Evolutionary conservation across 2,113 vertebrate species (phyloP).

Genomic region (Microtus montanus): DNA sequence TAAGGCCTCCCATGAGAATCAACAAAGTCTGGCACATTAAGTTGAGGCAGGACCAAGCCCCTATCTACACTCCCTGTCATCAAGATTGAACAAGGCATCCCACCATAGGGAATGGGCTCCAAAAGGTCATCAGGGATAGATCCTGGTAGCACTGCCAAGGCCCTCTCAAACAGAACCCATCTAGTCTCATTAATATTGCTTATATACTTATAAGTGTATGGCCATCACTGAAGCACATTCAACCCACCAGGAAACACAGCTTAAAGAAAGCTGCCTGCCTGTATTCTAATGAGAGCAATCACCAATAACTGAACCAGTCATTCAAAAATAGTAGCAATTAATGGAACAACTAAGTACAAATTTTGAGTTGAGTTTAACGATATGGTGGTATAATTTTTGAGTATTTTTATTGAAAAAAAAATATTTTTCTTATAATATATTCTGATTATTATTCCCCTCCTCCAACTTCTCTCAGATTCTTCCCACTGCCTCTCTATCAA

Average conservation of each 20-base stretch:
- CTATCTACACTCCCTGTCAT: too few relatives aligned
- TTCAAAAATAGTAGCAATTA: not conserved
- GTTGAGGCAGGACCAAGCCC: too few relatives aligned
- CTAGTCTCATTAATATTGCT: not conserved
- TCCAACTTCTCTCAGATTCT: too few relatives aligned
- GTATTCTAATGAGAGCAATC: not conserved
- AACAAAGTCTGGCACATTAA: too few relatives aligned
- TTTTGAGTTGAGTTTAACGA: not conserved
- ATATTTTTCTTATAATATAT: too few relatives aligned
- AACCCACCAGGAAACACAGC: not conserved
- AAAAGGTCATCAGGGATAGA: too few relatives aligned
- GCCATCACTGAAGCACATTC: not conserved
- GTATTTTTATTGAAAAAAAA: not conserved
- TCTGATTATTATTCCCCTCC: too few relatives aligned
- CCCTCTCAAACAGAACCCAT: not conserved
- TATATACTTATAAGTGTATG: not conserved
- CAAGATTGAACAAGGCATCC: too few relatives aligned
- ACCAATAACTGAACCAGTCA: not conserved
- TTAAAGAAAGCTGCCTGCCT: not conserved
- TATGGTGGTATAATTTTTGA: not conserved
- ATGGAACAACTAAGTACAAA: not conserved
- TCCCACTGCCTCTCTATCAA: too few relatives aligned
- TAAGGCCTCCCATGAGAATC: too few relatives aligned
- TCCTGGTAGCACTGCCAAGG: too few relatives aligned
- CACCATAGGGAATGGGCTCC: too few relatives aligned